Base-by-base conservation (phyloP, 1,140 invertebrate genomes). In the Arctopsyche grandis region DNA sequence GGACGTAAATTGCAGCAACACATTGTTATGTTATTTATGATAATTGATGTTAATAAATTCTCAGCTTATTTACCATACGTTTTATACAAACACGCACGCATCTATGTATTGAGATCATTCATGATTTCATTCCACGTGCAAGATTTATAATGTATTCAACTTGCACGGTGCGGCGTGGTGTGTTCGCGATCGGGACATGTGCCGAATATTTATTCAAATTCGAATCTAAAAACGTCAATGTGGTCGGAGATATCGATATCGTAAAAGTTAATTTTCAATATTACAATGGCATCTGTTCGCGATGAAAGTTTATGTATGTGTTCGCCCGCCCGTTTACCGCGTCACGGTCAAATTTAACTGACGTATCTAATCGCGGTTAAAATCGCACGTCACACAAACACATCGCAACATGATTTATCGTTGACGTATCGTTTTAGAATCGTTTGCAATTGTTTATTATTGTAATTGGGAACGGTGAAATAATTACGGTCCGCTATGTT, bases 21-120 rank as follows among this genome's bases (percentile, higher is more conserved):
- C 24, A 66, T 66, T 66, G 63, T 66, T 66, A 66, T 26, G 22
- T 66, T 66, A 66, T 66, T 66, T 66, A 66, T 66, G 63, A 66
- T 26, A 66, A 66, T 66, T 66, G 63, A 66, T 66, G 63, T 22
- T 29, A 66, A 66, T 66, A 66, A 66, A 66, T 66, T 66, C 56
- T 14, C 63, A 22, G 14, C 63, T 52, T 66, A 66, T 66, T 66
- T 66, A 22, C 22, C 63, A 66, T 66, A 66, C 21, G 63, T 22
- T 66, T 66, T 60, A 60, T 60, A 60, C 5, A 60, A 60, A 60
- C 56, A 60, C 56, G 56, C 56, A 21, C 56, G 56, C 56, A 60
- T 60, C 56, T 60, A 60, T n/a, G n/a, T n/a, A n/a, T 60, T 21
- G 56, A 60, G 56, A 60, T 60, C 56, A 60, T 60, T 60, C 56